Evolutionary conservation across 2,113 vertebrate genomes (phyloP).

Genomic region (Orientallactaga bullata): DNA sequence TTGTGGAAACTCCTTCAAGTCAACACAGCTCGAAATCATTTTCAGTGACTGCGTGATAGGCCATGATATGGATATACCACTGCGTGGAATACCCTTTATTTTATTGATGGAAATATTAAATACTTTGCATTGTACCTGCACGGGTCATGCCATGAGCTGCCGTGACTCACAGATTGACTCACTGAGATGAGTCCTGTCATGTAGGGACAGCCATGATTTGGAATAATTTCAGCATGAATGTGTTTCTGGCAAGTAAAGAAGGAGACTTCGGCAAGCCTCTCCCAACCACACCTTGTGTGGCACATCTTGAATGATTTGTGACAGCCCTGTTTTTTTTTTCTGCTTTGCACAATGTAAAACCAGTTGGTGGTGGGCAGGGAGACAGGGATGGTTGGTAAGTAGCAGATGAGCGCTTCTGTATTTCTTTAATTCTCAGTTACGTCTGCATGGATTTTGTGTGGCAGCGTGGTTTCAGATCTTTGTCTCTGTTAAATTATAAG

Average conservation of each 20-base stretch:
- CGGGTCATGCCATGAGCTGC: slow-evolving; percentile 52
- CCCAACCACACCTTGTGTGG: slow-evolving; percentile 67
- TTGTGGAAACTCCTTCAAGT: slow-evolving; percentile 5
- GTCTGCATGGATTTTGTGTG: neutral
- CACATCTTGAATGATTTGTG: slow-evolving; percentile 21
- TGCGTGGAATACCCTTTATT: neutral
- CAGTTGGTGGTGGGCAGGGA: neutral
- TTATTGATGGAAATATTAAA: slow-evolving; percentile 60
- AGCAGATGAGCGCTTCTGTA: neutral
- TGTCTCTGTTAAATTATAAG: neutral
- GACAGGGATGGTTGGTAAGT: neutral
- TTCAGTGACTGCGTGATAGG: neutral
- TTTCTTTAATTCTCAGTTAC: neutral
- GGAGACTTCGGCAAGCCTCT: slow-evolving; percentile 46
- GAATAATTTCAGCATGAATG: slow-evolving; percentile 72
- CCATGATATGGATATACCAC: neutral
- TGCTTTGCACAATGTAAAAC: neutral
- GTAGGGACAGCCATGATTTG: slow-evolving; percentile 44
- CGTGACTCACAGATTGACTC: slow-evolving; percentile 68
- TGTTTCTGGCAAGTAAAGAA: slow-evolving; percentile 39
- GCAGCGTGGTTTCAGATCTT: neutral
- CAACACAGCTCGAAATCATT: neutral
- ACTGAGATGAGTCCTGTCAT: slow-evolving; percentile 49
- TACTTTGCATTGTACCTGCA: slow-evolving; percentile 27
- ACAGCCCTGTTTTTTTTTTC: neutral